Conservation (phyloP, 2,888 invertebrate species). For the Reticulitermes lucifugus region DNA sequence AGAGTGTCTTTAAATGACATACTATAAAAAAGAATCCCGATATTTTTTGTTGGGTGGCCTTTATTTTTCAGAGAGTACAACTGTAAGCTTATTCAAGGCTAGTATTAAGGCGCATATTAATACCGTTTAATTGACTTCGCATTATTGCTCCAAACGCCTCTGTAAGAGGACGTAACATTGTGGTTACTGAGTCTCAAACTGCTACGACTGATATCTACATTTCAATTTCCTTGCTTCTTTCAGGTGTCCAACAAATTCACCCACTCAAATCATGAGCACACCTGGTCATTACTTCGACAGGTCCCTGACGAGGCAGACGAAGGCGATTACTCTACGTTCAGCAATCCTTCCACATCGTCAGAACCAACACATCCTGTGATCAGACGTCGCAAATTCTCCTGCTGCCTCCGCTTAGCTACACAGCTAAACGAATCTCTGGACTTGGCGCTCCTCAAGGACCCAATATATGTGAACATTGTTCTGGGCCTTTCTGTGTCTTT, state of each 20-base stretch:
- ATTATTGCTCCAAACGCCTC: too few species aligned
- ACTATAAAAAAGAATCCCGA: too few species aligned
- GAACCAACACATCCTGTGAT: not conserved
- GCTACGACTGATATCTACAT: too few species aligned
- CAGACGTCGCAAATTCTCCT: not conserved
- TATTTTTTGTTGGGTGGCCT: too few species aligned
- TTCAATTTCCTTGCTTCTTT: too few species aligned
- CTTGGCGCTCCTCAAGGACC: conserved; percentile 59
- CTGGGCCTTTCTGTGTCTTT: conserved; percentile 76
- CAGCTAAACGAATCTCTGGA: conserved; percentile 58
- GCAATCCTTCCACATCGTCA: conserved; percentile 20
- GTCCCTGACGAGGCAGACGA: conserved; percentile 12
- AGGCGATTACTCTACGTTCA: not conserved
- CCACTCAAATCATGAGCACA: not conserved
- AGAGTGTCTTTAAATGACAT: too few species aligned
- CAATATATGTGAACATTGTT: conserved; percentile 71
- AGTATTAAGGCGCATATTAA: too few species aligned
- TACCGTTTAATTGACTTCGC: too few species aligned
- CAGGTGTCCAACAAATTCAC: conserved; percentile 19
- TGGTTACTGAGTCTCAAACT: too few species aligned
- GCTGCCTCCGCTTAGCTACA: not conserved
- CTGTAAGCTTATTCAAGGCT: too few species aligned
- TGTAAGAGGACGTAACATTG: too few species aligned
- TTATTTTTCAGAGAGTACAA: too few species aligned
- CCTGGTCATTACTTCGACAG: conserved; percentile 15